These are phyloP conservation scores for Oenanthe melanoleuca DNA, from an alignment of 2,113 vertebrate species.

Conservation along the genomic window DNA sequence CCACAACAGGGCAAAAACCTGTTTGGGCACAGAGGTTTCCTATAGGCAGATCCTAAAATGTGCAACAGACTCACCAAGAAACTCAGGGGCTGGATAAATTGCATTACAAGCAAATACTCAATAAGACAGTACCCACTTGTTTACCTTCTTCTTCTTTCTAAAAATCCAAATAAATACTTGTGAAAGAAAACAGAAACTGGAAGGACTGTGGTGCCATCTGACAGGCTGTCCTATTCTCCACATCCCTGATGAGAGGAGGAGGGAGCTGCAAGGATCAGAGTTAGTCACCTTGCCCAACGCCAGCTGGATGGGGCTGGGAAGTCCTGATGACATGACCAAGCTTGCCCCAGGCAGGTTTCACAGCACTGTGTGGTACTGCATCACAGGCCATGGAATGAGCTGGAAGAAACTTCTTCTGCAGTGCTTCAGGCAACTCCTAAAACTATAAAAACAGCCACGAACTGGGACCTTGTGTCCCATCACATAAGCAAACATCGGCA, in stretches of 20 bases:
- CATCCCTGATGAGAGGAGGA: neutral
- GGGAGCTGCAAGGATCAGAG: neutral
- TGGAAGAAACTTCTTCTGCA: neutral
- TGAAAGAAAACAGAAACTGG: neutral
- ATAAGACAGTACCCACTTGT: neutral
- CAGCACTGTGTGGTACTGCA: neutral
- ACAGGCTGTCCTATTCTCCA: neutral
- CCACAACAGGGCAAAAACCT: neutral
- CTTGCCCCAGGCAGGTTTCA: neutral
- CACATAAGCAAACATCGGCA: neutral
- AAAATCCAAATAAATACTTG: neutral
- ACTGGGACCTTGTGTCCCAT: neutral
- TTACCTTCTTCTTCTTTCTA: neutral
- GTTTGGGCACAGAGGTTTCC: neutral
- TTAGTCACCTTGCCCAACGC: neutral
- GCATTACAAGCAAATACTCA: neutral
- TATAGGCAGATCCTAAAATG: neutral
- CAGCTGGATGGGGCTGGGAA: neutral
- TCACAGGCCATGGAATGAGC: neutral
- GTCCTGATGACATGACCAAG: rapidly evolving
- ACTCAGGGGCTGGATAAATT: neutral
- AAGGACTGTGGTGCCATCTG: neutral
- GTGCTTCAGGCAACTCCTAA: neutral
- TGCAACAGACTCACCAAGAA: neutral
- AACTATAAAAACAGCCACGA: neutral